A percentile compares a stretch with the other conserved stretches of the same genome.
phyloP scores from a whole-genome alignment of 2,113 vertebrate species.

The Cnemophilus loriae region DNA sequence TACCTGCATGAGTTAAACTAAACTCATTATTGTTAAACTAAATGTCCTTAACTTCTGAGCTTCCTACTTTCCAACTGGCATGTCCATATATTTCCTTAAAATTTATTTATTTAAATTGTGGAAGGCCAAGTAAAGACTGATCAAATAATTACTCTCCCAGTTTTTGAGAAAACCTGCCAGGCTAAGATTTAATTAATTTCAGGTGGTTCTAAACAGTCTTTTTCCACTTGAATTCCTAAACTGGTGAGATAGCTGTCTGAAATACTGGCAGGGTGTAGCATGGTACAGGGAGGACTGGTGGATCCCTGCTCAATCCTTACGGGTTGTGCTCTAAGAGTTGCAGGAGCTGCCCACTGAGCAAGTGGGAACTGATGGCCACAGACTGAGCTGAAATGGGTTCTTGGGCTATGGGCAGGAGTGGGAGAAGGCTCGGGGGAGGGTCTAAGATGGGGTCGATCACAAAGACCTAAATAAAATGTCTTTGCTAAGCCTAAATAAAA shows the following conservation, averaged over 20 bases:
- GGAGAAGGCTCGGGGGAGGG: rapidly evolving
- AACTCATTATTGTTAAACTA: background rate
- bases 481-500: background rate
- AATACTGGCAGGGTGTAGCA: background rate
- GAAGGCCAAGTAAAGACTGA: background rate
- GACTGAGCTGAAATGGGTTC: background rate
- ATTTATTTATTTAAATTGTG: background rate
- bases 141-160: background rate
- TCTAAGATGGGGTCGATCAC: background rate
- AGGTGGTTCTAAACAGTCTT: background rate
- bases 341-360: background rate
- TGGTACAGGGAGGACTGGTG: background rate
- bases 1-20: background rate
- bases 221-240: background rate
- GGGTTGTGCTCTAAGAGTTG: background rate
- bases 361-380: rapidly evolving
- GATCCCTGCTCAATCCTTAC: rapidly evolving
- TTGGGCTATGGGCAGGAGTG: background rate
- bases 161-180: background rate
- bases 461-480: background rate
- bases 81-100: background rate
- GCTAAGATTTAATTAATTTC: background rate
- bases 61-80: background rate
- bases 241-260: background rate
- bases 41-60: background rate